phyloP scores from a whole-genome alignment of 2,888 invertebrate genomes.

The Rhimphoctona megacephalus region DNA sequence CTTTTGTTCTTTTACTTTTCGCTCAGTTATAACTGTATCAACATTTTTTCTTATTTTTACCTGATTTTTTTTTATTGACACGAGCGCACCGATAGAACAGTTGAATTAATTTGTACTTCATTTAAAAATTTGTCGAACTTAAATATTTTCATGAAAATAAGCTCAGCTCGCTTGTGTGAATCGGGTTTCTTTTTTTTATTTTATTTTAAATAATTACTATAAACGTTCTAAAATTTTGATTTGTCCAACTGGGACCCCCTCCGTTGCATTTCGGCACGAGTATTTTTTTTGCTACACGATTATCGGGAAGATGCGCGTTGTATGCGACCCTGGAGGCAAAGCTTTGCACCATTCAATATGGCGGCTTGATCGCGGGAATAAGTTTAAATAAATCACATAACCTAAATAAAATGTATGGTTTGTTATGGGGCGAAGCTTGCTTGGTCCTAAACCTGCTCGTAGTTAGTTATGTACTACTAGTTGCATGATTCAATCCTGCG shows the following conservation, averaged over 20 bases:
- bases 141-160: constrained; percentile 83
- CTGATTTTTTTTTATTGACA: neutral
- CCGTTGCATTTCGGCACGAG: constrained; percentile 6
- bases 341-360: neutral
- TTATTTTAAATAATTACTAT: neutral
- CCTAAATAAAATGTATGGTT: neutral
- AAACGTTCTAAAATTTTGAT: neutral
- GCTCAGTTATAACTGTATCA: constrained; percentile 30
- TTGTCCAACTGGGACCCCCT: neutral
- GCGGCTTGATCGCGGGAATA: neutral
- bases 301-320: neutral
- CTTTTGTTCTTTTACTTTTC: constrained; percentile 76
- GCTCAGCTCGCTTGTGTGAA: constrained; percentile 73
- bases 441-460: neutral
- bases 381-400: neutral
- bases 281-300: neutral
- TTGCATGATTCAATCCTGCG: constrained; percentile 9
- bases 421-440: neutral
- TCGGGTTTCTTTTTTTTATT: constrained; percentile 40
- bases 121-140: constrained; percentile 15
- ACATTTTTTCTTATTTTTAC: constrained; percentile 59
- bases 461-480: neutral
- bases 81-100: constrained; percentile 1
- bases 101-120: constrained; percentile 8
- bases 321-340: neutral